Base-by-base conservation (phyloP, 2,113 vertebrate genomes). In the Mionectes macconnelli region DNA sequence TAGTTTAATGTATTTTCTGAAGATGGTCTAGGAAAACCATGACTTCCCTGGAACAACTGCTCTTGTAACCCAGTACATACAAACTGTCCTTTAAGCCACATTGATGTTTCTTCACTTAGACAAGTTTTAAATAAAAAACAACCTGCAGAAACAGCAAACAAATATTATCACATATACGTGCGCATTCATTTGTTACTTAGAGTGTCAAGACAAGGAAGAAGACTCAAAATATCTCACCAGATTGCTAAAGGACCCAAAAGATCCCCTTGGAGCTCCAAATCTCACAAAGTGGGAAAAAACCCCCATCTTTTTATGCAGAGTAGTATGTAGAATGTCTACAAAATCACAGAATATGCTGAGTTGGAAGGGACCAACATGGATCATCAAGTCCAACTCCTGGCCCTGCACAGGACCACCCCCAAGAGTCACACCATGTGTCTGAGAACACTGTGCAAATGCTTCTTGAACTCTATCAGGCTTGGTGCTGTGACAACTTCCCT, bases 41-140 rank as follows among this genome's bases (percentile, higher is more conserved):
- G 14, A 55, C 21, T 52, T 76, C 15, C 3, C 5, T 15, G 28
- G 39, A 77, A 83, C 9, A 12, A 17, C 8, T 77, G 42, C 37
- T 45, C 74, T 77, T 69, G 59, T 27, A n/a, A 67, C 50, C 23
- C 27, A 31, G n/a, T 40, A 30, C 6, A 9, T 37, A 40, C 14
- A 8, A 60, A 63, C 12, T 42, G 30, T 30, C 69, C 39, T 72
- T 77, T 39, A 87, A 84, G 44, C 5, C 30, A 47, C 12, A 47
- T 15, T 8, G 33, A 23, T 9, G 8, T 33, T 57, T 21, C 20
- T 90, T 50, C 15, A n/a, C 20, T 77, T 69, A 53, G 15, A 50
- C 13, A 80, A 62, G 40, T 8, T 62, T 73, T 80, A 84, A 91
- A 67, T 75, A 87, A 62, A 81, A 84, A 67, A n/a, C 37, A 85